A percentile compares a stretch with the other conserved stretches of the same genome.
Evolutionary conservation across 2,113 vertebrate genomes (phyloP).

Genomic region (Helogale parvula): DNA sequence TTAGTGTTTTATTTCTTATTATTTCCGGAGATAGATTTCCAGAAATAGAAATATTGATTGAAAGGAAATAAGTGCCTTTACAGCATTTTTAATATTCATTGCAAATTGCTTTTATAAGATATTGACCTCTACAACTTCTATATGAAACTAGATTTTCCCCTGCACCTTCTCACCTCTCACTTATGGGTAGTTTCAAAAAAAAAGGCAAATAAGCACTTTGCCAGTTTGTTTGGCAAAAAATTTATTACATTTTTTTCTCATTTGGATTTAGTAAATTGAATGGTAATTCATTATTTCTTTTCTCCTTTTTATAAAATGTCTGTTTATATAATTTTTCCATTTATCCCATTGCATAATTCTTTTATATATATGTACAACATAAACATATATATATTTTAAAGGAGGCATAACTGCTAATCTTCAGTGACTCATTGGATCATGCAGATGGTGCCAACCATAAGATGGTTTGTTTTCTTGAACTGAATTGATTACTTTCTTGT

Average conservation of each 20-base stretch:
- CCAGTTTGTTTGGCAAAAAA: neutral
- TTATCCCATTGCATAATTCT: neutral
- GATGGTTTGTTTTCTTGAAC: conserved; percentile 65
- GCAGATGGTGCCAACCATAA: conserved; percentile 56
- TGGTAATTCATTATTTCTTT: neutral
- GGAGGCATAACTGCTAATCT: neutral
- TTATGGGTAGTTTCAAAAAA: neutral
- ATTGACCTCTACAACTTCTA: neutral
- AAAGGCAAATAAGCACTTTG: neutral
- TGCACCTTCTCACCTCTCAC: neutral
- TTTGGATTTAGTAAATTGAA: conserved; percentile 42
- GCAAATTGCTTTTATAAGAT: neutral
- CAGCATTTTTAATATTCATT: neutral
- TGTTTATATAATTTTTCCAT: conserved; percentile 60
- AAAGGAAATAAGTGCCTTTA: neutral
- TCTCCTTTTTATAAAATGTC: neutral
- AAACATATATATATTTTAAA: neutral
- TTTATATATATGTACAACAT: neutral
- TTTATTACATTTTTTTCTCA: neutral
- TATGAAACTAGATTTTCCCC: neutral
- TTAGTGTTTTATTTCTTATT: conserved; percentile 18
- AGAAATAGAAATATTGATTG: conserved; percentile 3
- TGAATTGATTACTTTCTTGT: conserved; percentile 71
- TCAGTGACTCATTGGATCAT: conserved; percentile 57
- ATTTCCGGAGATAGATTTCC: neutral